Evolutionary conservation across 2,888 invertebrate species (phyloP), one percentile per base, ranked within the genome.

Genomic region (Acronicta leporina): DNA sequence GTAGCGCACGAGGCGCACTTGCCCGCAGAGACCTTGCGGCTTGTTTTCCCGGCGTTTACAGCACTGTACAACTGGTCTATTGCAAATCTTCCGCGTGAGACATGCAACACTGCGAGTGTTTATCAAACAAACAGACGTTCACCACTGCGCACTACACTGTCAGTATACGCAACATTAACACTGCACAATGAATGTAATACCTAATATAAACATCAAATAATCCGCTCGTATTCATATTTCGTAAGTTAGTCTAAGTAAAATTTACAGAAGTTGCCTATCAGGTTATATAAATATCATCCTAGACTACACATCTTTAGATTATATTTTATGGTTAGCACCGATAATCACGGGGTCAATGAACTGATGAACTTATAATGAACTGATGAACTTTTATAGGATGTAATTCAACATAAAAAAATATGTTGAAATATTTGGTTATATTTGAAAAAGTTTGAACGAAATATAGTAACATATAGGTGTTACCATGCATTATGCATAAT

Each of bases 21-120:
- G 35, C 15, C 16, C 15, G 35, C 63, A 40, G 14, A 58, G 73
- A 72, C 80, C 85, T 82, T 86, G 76, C 68, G 55, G 63, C 63
- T 67, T 62, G 68, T 77, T 83, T 86, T 86, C 79, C 83, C 75
- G 69, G 62, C 77, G 69, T 75, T 77, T 82, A 73, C 76, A 72
- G 71, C 60, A 66, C 70, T 47, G 61, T 56, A 66, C 59, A 54
- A 68, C 64, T 70, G 61, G 70, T 61, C 73, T 79, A 73, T 85
- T 85, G 75, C 82, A 73, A 83, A 77, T 75, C 75, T 83, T 81
- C 81, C 81, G 75, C 59, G 65, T 80, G 73, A 66, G 71, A 68
- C 75, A 65, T 73, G 70, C 64, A 76, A 73, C 65, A 62, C 46
- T 51, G 52, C 46, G 9, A 53, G 6, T 77, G 63, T 75, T 77